Percentiles rank a stretch among this genome's conserved stretches.
These are phyloP conservation scores for Spizaetus ornatus DNA, from an alignment of 2,113 vertebrate species.

Conservation along the genomic window DNA sequence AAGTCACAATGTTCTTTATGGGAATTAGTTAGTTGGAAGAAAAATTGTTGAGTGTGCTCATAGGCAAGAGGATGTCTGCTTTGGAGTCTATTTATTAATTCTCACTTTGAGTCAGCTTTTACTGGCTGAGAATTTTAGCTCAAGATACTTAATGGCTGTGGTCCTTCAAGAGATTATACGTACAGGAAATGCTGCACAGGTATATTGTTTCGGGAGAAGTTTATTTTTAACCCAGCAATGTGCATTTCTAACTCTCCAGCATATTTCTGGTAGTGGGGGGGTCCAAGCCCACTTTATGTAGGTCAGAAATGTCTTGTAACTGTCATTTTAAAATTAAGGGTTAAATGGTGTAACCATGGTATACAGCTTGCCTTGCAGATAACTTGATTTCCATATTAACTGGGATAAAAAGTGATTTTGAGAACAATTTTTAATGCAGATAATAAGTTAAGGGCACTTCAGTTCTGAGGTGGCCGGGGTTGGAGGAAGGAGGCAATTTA, in stretches of 20 bases:
- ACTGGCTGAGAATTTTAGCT: neutral
- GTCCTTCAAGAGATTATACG: neutral
- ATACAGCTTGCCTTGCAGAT: neutral
- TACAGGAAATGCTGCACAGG: neutral
- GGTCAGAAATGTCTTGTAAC: neutral
- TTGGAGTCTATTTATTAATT: slow-evolving; percentile 1
- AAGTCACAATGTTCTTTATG: neutral
- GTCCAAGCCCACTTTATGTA: neutral
- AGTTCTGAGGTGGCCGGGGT: neutral
- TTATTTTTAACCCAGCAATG: neutral
- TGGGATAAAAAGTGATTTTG: neutral
- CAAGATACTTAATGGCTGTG: neutral
- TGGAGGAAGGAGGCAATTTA: neutral
- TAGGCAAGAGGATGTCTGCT: neutral
- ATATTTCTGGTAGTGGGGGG: neutral
- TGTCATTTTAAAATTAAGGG: neutral
- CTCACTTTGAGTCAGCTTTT: neutral
- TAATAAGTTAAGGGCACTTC: neutral
- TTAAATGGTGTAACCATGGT: neutral
- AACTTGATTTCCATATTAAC: neutral
- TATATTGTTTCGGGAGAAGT: neutral
- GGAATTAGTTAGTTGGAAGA: neutral
- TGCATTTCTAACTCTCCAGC: neutral
- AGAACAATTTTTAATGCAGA: neutral
- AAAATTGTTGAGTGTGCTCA: neutral